Percentiles rank a stretch among this genome's conserved stretches.
These are phyloP conservation scores for Ophion ventricosus DNA, from an alignment of 2,888 invertebrate genomes.

Conservation along the genomic window DNA sequence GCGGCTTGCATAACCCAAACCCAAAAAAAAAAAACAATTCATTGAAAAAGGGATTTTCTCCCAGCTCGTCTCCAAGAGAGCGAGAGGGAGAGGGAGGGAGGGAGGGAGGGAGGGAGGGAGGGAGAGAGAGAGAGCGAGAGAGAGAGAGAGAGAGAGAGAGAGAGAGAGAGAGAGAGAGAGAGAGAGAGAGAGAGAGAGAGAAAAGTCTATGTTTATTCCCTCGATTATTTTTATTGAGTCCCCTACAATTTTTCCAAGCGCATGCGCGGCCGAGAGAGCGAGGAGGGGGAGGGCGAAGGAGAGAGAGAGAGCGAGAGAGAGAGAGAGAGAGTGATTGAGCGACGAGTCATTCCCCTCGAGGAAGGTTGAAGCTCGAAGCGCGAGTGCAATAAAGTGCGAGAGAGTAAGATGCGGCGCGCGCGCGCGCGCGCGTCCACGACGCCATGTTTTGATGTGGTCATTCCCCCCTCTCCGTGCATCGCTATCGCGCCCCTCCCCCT, in stretches of 20 bases:
- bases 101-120: too few species aligned
- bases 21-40: too few species aligned
- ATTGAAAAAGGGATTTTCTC: too few species aligned
- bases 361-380: constrained; percentile 21
- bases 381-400: constrained; percentile 23
- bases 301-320: constrained; percentile 20
- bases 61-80: too few species aligned
- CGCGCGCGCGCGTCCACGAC: constrained; percentile 74
- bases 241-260: constrained; percentile 73
- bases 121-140: too few species aligned
- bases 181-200: background rate
- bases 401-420: too few species aligned
- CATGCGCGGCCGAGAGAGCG: constrained; percentile 61
- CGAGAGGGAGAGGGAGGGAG: too few species aligned
- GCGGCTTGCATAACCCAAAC: too few species aligned
- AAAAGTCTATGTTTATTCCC: constrained; percentile 15
- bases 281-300: background rate
- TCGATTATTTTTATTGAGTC: constrained; percentile 50
- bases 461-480: constrained; percentile 75
- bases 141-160: too few species aligned
- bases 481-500: constrained; percentile 24
- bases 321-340: constrained; percentile 13
- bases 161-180: too few species aligned
- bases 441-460: constrained; percentile 83
- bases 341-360: constrained; percentile 19